Evolutionary conservation across 2,113 vertebrate species (phyloP), one percentile per base, ranked within the genome.

Genomic region (Toxotes jaculatrix): DNA sequence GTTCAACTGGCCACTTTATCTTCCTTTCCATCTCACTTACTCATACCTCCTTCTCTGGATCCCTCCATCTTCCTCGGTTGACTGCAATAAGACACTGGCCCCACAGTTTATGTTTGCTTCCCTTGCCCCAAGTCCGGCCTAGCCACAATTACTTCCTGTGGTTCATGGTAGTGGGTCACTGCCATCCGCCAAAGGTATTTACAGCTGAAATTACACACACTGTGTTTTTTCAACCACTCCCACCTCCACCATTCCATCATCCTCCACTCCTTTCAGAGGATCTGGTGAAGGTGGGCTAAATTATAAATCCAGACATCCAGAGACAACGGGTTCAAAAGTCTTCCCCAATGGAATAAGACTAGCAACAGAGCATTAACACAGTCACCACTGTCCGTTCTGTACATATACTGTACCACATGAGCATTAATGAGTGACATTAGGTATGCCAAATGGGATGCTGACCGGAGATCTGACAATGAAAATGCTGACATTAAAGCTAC

Each of bases 51-150:
- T 55, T 56, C 82, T 63, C 77, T 36, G 62, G 64, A 84, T 87
- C 85, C 82, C 73, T 89, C 72, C 83, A 67, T 82, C 88, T 88
- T 72, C 69, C 81, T 81, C 76, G 88, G 87, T 92, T 81, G 87
- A 89, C 83, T 93, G 91, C 91, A 91, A 89, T 90, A 91, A 91
- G 87, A 94, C 91, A 93, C 87, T 89, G 62, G 85, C 66, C 80
- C 87, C 60, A 84, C 85, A 92, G 91, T 93, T 87, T 86, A 43
- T 84, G 84, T 93, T 88, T 84, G 84, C 86, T 86, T 84, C 63
- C 87, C 63, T 79, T 21, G 53, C 80, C 87, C 81, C 69, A 63
- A 84, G 82, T 89, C 71, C 75, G 56, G 86, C 71, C 69, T 65
- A 70, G 86, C 84, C 88, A 71, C 89, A 92, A 91, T 87, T 80